Evolutionary conservation across 2,888 invertebrate genomes (phyloP), one percentile per base, ranked within the genome.

Genomic region (Apoderus coryli): DNA sequence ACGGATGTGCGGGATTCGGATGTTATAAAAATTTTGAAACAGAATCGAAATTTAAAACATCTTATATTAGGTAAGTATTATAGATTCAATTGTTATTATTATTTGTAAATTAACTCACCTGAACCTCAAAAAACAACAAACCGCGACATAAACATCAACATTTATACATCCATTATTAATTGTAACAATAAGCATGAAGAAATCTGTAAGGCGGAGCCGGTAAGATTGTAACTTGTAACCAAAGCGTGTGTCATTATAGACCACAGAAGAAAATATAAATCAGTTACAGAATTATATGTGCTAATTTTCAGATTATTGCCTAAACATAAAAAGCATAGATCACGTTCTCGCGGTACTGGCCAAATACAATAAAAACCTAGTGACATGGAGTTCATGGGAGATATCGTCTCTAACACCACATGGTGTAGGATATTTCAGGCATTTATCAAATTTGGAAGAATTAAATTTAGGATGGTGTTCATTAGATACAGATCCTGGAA

Each of bases 401-500:
- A 76, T 79, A 0, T 73, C 72, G 45, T 76, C 76, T 2, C 54
- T 90, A 25, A 78, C 81, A 0, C 71, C 77, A 0, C 60, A 63
- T 10, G 89, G 88, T 1, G 67, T 89, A 1, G 58, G 67, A 37
- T 69, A 74, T 2, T 60, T 90, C 2, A 67, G 73, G 0, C 63
- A 65, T 25, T 88, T 84, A 46, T 62, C 56, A 34, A 59, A 71
- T 19, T 59, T 90, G 19, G 75, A 79, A 48, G 89, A 90, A 54
- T 60, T 90, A 10, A 89, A 90, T 57, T 69, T 90, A 37, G 89
- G 90, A 15, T 90, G 90, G 90, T 86, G 88, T 80, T 81, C 60
- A 55, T 76, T 65, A n/a, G 37, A 41, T 4, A 63, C 65, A 9
- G 64, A 63, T 27, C 74, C 76, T 0, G 78, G 77, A 1, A 76